These are phyloP conservation scores for Thamnophis elegans DNA, from an alignment of 2,797 vertebrate species.

Conservation along the genomic window DNA sequence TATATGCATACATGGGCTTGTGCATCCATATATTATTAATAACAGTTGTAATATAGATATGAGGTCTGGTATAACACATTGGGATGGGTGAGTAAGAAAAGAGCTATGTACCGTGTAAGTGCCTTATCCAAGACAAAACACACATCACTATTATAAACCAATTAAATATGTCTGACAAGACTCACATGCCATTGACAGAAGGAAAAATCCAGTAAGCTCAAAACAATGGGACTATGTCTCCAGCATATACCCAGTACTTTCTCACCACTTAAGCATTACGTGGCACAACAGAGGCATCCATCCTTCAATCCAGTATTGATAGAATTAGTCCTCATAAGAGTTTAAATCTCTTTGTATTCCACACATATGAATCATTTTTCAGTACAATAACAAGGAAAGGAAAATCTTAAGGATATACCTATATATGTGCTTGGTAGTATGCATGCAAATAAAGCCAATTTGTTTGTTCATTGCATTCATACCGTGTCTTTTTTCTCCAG, in stretches of 20 bases:
- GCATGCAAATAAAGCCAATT: background rate
- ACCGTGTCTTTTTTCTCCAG: background rate
- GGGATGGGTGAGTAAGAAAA: background rate
- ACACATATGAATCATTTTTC: background rate
- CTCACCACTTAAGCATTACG: background rate
- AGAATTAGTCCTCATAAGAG: background rate
- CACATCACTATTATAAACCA: background rate
- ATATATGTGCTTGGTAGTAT: background rate
- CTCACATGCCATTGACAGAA: background rate
- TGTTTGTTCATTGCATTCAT: background rate
- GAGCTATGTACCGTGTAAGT: background rate
- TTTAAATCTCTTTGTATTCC: background rate
- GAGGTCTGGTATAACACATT: background rate
- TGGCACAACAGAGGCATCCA: background rate
- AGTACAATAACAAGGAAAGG: background rate
- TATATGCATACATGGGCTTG: background rate
- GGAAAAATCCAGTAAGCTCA: background rate
- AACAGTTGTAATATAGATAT: background rate
- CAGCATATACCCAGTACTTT: too few species aligned
- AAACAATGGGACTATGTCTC: background rate
- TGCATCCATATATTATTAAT: background rate
- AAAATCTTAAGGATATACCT: background rate
- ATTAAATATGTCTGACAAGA: background rate
- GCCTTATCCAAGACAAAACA: background rate
- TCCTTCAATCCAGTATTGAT: background rate